A percentile compares a stretch with the other conserved stretches of the same genome.
Conservation (phyloP, 2,113 vertebrate genomes). For the Campylomormyrus tamandua region DNA sequence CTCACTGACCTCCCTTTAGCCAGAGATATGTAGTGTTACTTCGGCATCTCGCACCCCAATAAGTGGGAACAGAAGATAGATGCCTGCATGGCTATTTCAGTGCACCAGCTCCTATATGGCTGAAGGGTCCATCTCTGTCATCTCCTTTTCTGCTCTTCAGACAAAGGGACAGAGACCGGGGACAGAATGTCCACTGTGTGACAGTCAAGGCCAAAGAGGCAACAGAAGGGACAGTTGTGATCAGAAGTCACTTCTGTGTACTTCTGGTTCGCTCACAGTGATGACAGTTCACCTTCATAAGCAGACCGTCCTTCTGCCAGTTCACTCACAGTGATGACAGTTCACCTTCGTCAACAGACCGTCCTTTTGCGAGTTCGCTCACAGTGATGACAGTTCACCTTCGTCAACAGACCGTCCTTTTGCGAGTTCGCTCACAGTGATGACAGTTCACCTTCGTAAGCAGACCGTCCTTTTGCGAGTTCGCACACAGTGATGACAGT, state of each 20-base stretch:
- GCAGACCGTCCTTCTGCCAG: not conserved
- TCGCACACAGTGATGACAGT: not conserved
- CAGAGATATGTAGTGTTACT: not conserved
- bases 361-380: not conserved
- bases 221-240: not conserved
- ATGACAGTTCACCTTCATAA: not conserved
- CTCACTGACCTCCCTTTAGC: not conserved
- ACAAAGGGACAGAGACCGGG: not conserved
- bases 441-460: not conserved
- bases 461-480: not conserved
- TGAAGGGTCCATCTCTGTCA: not conserved
- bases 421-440: not conserved
- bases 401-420: not conserved
- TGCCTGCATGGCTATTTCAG: not conserved
- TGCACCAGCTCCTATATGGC: not conserved
- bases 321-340: not conserved
- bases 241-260: not conserved
- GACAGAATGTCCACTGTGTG: not conserved
- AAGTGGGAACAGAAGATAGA: not conserved
- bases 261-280: not conserved
- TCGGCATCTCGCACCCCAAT: not conserved
- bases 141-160: not conserved
- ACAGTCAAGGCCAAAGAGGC: not conserved
- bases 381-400: not conserved
- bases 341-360: not conserved